Conservation (phyloP, 2,888 invertebrate species). For the Leptopilina syphax region DNA sequence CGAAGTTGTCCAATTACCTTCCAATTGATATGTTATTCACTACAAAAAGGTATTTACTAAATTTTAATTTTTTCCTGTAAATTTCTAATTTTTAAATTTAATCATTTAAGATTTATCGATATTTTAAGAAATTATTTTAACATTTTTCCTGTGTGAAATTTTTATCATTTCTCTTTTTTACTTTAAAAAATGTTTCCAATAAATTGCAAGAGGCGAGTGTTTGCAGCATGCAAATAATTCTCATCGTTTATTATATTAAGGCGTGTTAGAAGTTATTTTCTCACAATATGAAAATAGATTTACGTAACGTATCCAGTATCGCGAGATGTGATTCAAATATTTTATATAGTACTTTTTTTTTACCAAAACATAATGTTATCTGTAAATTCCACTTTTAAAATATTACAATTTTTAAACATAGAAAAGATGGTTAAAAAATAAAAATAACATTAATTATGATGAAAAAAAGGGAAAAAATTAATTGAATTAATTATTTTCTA, state of each 20-base stretch:
- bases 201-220: conserved; percentile 1
- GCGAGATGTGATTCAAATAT: conserved; percentile 1
- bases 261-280: conserved; percentile 6
- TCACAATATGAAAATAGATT: conserved; percentile 9
- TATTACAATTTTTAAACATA: too few relatives aligned
- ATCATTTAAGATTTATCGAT: not conserved
- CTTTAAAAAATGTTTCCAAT: conserved; percentile 23
- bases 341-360: not conserved
- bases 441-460: too few relatives aligned
- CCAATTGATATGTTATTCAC: conserved; percentile 66
- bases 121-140: not conserved
- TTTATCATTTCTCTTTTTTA: conserved; percentile 15
- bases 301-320: conserved; percentile 19
- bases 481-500: conserved; percentile 7
- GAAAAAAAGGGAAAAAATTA: too few relatives aligned
- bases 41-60: conserved; percentile 65
- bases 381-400: not conserved
- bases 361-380: not conserved
- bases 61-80: too few relatives aligned
- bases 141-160: not conserved
- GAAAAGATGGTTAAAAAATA: too few relatives aligned
- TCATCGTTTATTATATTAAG: conserved; percentile 26
- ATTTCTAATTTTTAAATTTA: not conserved
- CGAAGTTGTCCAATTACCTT: conserved; percentile 64
- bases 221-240: not conserved